Evolutionary conservation across 2,888 invertebrate species (phyloP).

Genomic region (Rapana venosa): DNA sequence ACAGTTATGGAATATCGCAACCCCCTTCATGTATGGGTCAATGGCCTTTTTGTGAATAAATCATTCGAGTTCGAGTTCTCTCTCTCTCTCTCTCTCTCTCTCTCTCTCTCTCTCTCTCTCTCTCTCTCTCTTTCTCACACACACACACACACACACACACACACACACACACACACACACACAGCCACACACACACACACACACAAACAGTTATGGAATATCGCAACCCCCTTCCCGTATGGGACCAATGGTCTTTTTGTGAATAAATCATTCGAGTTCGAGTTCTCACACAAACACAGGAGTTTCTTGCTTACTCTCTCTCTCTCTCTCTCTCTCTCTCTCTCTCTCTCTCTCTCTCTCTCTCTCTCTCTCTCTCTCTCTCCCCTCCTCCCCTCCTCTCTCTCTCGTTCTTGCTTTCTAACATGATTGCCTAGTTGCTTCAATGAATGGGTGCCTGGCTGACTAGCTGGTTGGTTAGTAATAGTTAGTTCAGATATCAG

Average conservation of each 20-base stretch:
- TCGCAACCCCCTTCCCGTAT: not conserved
- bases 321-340: not conserved
- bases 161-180: slow-evolving; percentile 18
- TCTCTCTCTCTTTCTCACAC: not conserved
- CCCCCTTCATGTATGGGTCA: not conserved
- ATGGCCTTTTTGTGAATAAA: no score
- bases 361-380: not conserved
- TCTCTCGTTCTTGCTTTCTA: no score
- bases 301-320: not conserved
- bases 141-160: not conserved
- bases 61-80: no score
- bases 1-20: not conserved
- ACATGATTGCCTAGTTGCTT: no score
- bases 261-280: no score
- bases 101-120: not conserved
- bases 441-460: no score
- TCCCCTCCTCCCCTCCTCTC: no score
- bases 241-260: no score
- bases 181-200: not conserved
- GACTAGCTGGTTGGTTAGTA: no score
- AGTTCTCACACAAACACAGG: not conserved
- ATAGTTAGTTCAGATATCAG: no score
- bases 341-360: not conserved
- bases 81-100: not conserved
- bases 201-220: not conserved